A percentile compares a stretch with the other conserved stretches of the same genome.
These are phyloP conservation scores for Copsychus sechellarum DNA, from an alignment of 2,113 vertebrate species.

Conservation along the genomic window DNA sequence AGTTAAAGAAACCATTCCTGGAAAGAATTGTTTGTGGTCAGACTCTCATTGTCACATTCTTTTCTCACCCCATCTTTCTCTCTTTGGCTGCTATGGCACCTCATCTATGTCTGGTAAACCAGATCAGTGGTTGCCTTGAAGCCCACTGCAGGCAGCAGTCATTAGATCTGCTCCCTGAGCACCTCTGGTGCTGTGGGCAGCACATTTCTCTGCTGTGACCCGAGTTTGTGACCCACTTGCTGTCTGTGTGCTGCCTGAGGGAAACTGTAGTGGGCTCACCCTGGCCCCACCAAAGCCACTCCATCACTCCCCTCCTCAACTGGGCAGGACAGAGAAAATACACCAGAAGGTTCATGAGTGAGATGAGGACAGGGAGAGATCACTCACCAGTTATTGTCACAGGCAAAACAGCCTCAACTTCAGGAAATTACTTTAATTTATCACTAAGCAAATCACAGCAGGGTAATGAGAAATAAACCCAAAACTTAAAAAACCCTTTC, in stretches of 20 bases:
- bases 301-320: not conserved
- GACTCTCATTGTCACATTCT: not conserved
- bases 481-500: not conserved
- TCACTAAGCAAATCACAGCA: not conserved
- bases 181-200: not conserved
- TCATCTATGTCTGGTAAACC: not conserved
- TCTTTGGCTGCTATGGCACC: not conserved
- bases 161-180: not conserved
- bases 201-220: not conserved
- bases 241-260: not conserved
- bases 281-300: not conserved
- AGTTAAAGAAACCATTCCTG: not conserved
- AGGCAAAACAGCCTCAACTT: not conserved
- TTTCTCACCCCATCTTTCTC: conserved; percentile 25
- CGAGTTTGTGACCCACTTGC: not conserved
- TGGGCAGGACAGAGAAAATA: not conserved
- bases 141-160: not conserved
- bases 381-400: not conserved
- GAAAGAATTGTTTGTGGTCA: conserved; percentile 17
- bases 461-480: not conserved
- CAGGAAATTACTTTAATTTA: not conserved
- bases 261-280: not conserved
- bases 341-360: not conserved
- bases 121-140: not conserved
- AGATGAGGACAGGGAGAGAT: not conserved